Percentiles rank a stretch among this genome's conserved stretches.
phyloP scores from a whole-genome alignment of 2,113 vertebrate genomes.

The Sturnus vulgaris region DNA sequence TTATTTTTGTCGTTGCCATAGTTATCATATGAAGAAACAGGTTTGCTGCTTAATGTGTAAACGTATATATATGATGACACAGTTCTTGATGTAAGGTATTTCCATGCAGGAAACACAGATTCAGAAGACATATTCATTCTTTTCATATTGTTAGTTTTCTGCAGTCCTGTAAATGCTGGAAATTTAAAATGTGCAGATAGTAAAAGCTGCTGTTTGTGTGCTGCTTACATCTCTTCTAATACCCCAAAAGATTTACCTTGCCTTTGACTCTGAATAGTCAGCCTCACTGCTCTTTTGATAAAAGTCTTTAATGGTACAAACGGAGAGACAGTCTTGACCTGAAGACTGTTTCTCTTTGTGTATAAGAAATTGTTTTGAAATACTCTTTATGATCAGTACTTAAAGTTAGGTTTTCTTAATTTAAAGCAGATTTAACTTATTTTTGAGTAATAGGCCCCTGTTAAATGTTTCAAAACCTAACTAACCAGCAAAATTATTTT shows the following conservation, averaged over 20 bases:
- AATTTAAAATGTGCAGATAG: background rate
- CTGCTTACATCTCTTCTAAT: background rate
- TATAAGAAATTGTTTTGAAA: background rate
- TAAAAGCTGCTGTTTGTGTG: background rate
- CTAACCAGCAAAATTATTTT: background rate
- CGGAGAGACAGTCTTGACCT: background rate
- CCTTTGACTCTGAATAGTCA: background rate
- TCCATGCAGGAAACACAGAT: background rate
- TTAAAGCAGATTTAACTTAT: background rate
- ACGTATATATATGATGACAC: background rate
- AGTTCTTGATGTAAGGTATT: background rate
- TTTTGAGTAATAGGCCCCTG: background rate
- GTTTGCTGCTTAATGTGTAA: background rate
- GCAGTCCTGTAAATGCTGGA: background rate
- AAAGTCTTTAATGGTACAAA: background rate
- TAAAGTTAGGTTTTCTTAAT: background rate
- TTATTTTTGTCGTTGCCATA: background rate
- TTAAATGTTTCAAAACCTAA: background rate
- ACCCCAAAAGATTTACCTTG: background rate
- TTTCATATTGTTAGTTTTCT: background rate
- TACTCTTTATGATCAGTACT: background rate
- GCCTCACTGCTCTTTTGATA: background rate
- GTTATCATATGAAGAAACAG: background rate
- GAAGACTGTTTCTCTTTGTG: background rate
- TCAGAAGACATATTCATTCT: background rate